phyloP scores from a whole-genome alignment of 1,140 invertebrate genomes.

The Tribolium madens region DNA sequence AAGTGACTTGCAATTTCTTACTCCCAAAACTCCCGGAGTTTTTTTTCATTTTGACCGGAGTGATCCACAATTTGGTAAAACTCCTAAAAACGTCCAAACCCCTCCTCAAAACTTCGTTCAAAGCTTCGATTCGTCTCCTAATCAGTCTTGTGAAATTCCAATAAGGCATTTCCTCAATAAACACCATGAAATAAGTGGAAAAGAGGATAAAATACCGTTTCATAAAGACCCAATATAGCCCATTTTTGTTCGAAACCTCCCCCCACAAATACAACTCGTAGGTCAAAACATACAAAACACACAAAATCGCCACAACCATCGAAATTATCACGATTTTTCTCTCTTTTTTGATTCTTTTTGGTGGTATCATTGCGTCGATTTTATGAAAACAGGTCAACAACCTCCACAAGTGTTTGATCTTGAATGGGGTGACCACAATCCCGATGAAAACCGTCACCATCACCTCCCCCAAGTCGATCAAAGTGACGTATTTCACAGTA shows the following conservation, averaged over 20 bases:
- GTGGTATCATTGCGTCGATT: constrained; percentile 7
- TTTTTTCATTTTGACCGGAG: constrained; percentile 19
- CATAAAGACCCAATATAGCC: constrained; percentile 15
- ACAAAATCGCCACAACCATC: background rate
- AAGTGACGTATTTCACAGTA: constrained; percentile 10
- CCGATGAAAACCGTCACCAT: constrained; percentile 8
- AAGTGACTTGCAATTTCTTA: constrained; percentile 8
- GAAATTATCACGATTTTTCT: constrained; percentile 37
- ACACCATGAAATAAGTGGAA: constrained; percentile 49
- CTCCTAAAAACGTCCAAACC: background rate
- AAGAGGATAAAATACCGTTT: constrained; percentile 34
- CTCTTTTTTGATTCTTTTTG: background rate
- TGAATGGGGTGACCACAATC: background rate
- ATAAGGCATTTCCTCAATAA: constrained; percentile 49
- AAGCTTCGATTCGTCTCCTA: constrained; percentile 37
- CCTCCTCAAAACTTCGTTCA: constrained; percentile 25
- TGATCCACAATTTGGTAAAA: constrained; percentile 18
- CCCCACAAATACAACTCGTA: constrained; percentile 49
- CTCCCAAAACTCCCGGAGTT: constrained; percentile 7
- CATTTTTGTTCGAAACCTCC: constrained; percentile 39
- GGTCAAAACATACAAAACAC: constrained; percentile 28
- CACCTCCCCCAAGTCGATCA: background rate
- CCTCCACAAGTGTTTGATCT: background rate
- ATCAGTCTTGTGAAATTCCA: constrained; percentile 51
- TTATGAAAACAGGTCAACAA: background rate